A percentile compares a stretch with the other conserved stretches of the same genome.
These are phyloP conservation scores for Sylvicola cinctus DNA, from an alignment of 2,888 invertebrate species.

Conservation along the genomic window DNA sequence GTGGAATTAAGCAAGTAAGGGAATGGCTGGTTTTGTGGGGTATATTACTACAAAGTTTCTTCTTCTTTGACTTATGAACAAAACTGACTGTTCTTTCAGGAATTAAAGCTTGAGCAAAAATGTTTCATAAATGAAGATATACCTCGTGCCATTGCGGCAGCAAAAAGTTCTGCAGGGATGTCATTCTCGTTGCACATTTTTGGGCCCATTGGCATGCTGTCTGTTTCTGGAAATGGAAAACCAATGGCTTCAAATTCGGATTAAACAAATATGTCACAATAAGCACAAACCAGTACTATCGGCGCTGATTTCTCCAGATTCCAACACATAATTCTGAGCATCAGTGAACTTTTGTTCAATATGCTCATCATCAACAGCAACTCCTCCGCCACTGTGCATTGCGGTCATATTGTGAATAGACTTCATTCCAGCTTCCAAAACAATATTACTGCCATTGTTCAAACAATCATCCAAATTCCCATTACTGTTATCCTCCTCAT, in stretches of 20 bases:
- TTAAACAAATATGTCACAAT: too few species aligned
- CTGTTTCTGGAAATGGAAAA: constrained; percentile 5
- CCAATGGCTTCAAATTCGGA: background rate
- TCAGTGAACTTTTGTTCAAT: constrained; percentile 50
- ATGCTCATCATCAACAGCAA: constrained; percentile 30
- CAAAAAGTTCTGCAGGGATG: constrained; percentile 23
- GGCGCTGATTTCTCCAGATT: constrained; percentile 33
- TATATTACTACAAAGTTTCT: too few species aligned
- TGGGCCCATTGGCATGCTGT: constrained; percentile 6
- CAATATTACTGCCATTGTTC: constrained; percentile 14
- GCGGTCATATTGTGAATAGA: constrained; percentile 17
- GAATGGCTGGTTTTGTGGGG: background rate
- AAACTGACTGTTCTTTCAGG: too few species aligned
- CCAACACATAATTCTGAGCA: constrained; percentile 58
- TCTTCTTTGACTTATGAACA: too few species aligned
- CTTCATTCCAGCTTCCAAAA: too few species aligned
- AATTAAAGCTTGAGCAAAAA: too few species aligned
- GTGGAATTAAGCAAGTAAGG: background rate
- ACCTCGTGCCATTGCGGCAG: constrained; percentile 12
- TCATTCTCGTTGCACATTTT: constrained; percentile 14
- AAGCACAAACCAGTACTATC: constrained; percentile 15
- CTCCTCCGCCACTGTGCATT: too few species aligned
- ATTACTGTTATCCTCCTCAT: background rate
- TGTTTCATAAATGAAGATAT: too few species aligned
- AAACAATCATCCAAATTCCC: constrained; percentile 12